Base-by-base conservation (phyloP, 2,888 invertebrate species). In the Peribatodes rhomboidaria region DNA sequence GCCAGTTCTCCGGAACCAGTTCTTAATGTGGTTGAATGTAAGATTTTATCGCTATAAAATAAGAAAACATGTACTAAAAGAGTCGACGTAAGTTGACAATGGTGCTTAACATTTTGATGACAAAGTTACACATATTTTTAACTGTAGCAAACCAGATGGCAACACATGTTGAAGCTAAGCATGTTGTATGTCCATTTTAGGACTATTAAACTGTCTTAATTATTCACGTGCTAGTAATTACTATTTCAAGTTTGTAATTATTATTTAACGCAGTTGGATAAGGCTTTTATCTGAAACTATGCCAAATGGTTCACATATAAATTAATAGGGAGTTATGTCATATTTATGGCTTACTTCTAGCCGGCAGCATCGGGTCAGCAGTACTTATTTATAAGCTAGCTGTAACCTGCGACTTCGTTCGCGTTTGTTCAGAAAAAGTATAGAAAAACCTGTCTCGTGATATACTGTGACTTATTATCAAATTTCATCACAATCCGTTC, bases 151-250 rank as follows among this genome's bases (percentile, higher is more conserved):
- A 20, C 33, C 1, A 27, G 46, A 35, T n/a, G 60, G 54, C 31
- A 50, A 27, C 62, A 62, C 37, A 52, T 62, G 62, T 52, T 39
- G 13, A 6, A 9, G 22, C 14, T 27, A 58, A 37, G 18, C 39
- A 53, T 50, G n/a, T 27, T 33, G 50, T 42, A 11, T 47, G 27
- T 27, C 1, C 3, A 14, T 41, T 46, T 13, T 7, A 31, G 16
- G 16, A 31, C 39, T 33, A 49, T 31, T 41, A 16, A 56, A 56
- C 44, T 35, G 16, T 41, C 18, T 27, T 49, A 37, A 56, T 56
- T 56, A n/a, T 44, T 33, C 33, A 49, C 16, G 1, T 8, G 9
- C 2, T 49, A 3, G 35, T 35, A 35, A 50, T 50, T 35, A 8
- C 35, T 20, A 18, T 20, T 18, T 16, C 0, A 50, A 11, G 27